Evolutionary conservation across 2,113 vertebrate species (phyloP).

Genomic region (Actenoides lindsayi): DNA sequence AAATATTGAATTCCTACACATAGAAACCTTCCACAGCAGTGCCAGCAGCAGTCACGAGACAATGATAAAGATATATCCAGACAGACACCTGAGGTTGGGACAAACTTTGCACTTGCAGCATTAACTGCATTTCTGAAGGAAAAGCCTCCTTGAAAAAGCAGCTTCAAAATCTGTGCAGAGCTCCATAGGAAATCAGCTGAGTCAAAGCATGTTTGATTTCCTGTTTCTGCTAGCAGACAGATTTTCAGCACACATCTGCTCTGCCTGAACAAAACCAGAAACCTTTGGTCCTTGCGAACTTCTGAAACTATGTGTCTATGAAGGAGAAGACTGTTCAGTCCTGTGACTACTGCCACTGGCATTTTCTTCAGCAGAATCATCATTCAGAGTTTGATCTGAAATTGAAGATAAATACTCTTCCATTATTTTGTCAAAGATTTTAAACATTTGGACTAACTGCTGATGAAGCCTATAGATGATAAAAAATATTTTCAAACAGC

Average conservation of each 20-base stretch:
- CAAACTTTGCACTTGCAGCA: background rate
- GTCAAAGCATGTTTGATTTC: background rate
- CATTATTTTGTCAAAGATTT: background rate
- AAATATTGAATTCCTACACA: background rate
- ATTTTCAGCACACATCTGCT: background rate
- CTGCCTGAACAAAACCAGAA: background rate
- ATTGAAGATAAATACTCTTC: background rate
- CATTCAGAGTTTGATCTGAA: background rate
- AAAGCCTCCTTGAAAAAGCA: background rate
- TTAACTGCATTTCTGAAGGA: background rate
- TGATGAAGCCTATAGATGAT: background rate
- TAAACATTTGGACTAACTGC: background rate
- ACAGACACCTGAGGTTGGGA: background rate
- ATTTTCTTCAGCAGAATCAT: background rate
- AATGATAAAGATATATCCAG: background rate
- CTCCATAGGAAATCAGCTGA: background rate
- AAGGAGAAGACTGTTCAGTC: background rate
- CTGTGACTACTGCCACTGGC: background rate
- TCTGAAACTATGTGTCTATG: background rate
- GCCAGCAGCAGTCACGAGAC: background rate
- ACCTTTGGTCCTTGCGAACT: background rate
- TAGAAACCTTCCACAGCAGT: background rate
- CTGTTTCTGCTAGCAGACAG: background rate
- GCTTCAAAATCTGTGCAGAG: background rate
- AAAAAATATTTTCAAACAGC: accelerated